phyloP scores from a whole-genome alignment of 2,113 vertebrate genomes.

The Xerus inauris region DNA sequence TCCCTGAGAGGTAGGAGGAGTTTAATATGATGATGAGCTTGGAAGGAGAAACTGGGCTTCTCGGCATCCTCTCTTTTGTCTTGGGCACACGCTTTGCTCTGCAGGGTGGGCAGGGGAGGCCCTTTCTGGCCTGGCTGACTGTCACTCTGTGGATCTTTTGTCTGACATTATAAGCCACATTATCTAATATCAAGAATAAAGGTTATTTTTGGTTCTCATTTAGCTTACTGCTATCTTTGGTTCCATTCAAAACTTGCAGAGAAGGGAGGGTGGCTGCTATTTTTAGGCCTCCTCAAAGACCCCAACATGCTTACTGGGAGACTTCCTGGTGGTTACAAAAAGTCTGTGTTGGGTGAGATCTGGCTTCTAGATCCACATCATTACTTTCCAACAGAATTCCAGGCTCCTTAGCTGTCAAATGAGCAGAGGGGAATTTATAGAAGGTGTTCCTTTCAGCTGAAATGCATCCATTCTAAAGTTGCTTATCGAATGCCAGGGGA shows the following conservation, averaged over 20 bases:
- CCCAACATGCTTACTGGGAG: not conserved
- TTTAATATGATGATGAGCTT: not conserved
- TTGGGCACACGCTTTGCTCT: not conserved
- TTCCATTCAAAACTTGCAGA: conserved; percentile 27
- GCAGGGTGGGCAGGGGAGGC: not conserved
- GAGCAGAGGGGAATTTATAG: not conserved
- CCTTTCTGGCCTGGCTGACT: no score
- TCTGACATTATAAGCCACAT: not conserved
- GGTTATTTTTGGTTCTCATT: not conserved
- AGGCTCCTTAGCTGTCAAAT: not conserved
- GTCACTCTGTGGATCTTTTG: not conserved
- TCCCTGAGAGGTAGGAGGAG: not conserved
- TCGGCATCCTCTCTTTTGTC: not conserved
- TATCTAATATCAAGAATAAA: not conserved
- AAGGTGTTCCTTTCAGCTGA: not conserved
- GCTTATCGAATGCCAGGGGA: not conserved
- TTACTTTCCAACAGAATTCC: not conserved
- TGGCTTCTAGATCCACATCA: not conserved
- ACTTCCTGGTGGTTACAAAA: conserved; percentile 20
- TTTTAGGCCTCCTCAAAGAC: not conserved
- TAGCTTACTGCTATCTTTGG: not conserved
- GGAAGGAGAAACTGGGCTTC: not conserved
- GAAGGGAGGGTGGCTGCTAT: not conserved
- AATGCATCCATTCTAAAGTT: not conserved
- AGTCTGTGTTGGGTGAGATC: not conserved